Base-by-base conservation (phyloP, 2,888 invertebrate species). In the Kuschelorhynchus macadamiae region DNA sequence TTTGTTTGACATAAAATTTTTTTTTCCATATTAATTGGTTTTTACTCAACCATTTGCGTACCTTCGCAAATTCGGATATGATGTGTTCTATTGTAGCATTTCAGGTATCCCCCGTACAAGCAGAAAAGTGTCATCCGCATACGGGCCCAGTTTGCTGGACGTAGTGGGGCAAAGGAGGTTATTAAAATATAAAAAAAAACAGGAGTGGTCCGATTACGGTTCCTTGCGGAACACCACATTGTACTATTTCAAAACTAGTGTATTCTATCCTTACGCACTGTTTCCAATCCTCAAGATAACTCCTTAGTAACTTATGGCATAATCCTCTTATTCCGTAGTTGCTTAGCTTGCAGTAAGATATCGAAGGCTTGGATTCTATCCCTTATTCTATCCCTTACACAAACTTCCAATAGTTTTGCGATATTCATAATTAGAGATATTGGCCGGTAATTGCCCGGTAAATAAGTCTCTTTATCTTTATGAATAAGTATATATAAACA, bases 401-500 rank as follows among this genome's bases (percentile, higher is more conserved):
- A 36, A 3, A 36, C 12, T 36, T 36, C 36, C 11, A 36, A 36
- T 4, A 36, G 2, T 3, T 36, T 36, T 36, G 36, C 36, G 11
- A 36, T 36, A 36, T 36, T 36, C 3, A 7, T 36, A n/a, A 36
- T 36, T 7, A 36, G 36, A 4, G 36, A 36, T 36, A 36, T 36
- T 36, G 36, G 36, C 5, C 36, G 36, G 11, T 36, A 36, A n/a
- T 36, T 36, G 5, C 12, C 36, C 12, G 36, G 44, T 16, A 11
- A 12, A 20, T 17, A 20, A 5, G 7, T 11, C 5, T 44, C 44
- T 7, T 20, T 17, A 17, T 33, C 21, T 41, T 52, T 57, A 61
- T 36, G 14, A 14, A 52, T 25, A 11, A 33, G 53, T 11, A 52
- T 11, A 52, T 12, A 36, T n/a, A 36, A 36, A 5, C 7, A 25